Evolutionary conservation across 1,140 invertebrate genomes (phyloP), one percentile per base, ranked within the genome.

Genomic region (Drosophila obscura): DNA sequence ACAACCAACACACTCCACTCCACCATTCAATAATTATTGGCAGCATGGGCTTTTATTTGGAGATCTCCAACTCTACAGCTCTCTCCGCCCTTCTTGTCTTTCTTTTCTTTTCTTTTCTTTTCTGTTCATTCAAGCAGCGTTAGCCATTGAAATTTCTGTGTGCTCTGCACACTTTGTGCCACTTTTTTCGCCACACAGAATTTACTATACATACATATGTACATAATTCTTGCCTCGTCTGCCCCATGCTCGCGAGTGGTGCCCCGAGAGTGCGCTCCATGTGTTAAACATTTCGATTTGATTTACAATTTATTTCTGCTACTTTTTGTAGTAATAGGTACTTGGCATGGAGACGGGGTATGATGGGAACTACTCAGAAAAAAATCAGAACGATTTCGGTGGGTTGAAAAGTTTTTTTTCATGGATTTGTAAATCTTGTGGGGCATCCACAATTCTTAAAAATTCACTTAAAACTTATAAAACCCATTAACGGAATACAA

Each of bases 201-300:
- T 74, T 64, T 39, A 11, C 35, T 39, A 13, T 39, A 13, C 4
- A 9, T 11, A 1, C 5, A 4, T 43, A 11, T 13, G 11, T 9
- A 63, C 39, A 79, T 73, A 57, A 60, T 63, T 74, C 51, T 74
- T 65, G 71, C 49, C 56, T 50, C 60, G 61, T 41, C 56, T 56
- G 60, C 58, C 35, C 35, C 73, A 52, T 44, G 35, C 31, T 57
- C 58, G 57, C 58, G 57, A 46, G 43, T 51, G 31, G 35, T 39
- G 35, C 35, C 35, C 35, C 28, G 15, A 8, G 45, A 50, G 24
- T 71, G 45, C 63, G 64, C 64, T 80, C 76, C 83, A 87, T 87
- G 65, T 87, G 83, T 87, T 87, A 79, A 68, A 65, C 84, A 87
- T 87, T 87, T 65, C 35, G 56, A 79, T 82, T 76, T 87, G 71